Evolutionary conservation across 2,888 invertebrate genomes (phyloP).

Genomic region (Odontocolon sp.): DNA sequence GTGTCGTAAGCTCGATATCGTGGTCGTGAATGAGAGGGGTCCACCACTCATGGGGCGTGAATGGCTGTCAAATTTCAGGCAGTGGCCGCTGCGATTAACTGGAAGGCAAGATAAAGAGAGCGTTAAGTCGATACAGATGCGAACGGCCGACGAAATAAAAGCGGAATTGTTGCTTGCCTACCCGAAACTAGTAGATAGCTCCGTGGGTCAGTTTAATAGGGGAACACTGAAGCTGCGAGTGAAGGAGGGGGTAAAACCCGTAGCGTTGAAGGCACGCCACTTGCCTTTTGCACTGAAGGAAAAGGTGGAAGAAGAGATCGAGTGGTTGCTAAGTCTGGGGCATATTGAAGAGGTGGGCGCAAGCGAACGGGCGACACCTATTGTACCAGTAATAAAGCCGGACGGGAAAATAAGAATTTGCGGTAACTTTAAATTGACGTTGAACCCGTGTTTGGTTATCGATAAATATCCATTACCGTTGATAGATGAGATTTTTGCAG

Average conservation of each 20-base stretch:
- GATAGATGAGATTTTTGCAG: constrained; percentile 51
- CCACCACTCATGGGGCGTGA: neutral
- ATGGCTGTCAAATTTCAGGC: neutral
- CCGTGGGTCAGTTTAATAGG: constrained; percentile 1
- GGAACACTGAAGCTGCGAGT: constrained; percentile 12
- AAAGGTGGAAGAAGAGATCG: constrained; percentile 29
- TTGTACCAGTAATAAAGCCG: constrained; percentile 66
- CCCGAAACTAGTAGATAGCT: neutral
- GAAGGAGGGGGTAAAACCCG: constrained; percentile 37
- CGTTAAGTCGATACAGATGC: neutral
- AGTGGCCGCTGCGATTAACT: neutral
- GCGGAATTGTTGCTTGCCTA: neutral
- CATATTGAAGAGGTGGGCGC: constrained; percentile 59
- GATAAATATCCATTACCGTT: constrained; percentile 68
- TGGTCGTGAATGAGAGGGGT: neutral
- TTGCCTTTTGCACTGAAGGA: constrained; percentile 63
- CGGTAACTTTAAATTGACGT: constrained; percentile 67
- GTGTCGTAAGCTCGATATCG: neutral
- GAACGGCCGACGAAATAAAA: neutral
- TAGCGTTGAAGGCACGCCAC: constrained; percentile 58
- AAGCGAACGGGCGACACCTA: constrained; percentile 70
- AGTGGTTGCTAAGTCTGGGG: constrained; percentile 54
- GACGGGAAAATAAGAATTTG: constrained; percentile 62
- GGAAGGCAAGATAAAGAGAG: neutral
- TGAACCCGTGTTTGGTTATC: constrained; percentile 65